A percentile compares a stretch with the other conserved stretches of the same genome.
Conservation (phyloP, 1,140 invertebrate species). For the Mactra quadrangularis region DNA sequence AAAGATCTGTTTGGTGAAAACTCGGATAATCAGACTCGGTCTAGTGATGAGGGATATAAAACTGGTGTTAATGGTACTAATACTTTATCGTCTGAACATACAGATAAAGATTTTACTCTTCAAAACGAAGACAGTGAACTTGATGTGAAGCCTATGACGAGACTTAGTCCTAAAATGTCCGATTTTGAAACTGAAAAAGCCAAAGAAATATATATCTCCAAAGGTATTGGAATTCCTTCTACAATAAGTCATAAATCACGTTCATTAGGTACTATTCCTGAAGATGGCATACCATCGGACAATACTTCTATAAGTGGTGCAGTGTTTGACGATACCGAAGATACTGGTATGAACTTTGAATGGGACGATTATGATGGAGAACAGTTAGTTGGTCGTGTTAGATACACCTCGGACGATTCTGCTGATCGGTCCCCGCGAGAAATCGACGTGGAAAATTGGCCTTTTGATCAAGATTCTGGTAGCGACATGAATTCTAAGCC, state of each 20-base stretch:
- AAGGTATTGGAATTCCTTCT: slow-evolving; percentile 68
- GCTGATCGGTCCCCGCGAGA: slow-evolving; percentile 64
- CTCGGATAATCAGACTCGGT: slow-evolving; percentile 16
- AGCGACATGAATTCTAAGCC: slow-evolving; percentile 65
- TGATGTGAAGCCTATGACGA: slow-evolving; percentile 39
- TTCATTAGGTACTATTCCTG: slow-evolving; percentile 77
- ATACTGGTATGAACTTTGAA: slow-evolving; percentile 72
- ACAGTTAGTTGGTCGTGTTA: slow-evolving; percentile 71
- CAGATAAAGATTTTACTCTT: slow-evolving; percentile 16
- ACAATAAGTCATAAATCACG: slow-evolving; percentile 60
- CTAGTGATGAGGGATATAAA: slow-evolving; percentile 49
- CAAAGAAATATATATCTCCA: slow-evolving; percentile 77
- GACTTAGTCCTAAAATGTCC: slow-evolving; percentile 56
- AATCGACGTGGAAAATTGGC: slow-evolving; percentile 76
- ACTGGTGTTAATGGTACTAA: slow-evolving; percentile 39
- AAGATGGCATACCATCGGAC: slow-evolving; percentile 72
- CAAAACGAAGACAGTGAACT: slow-evolving; percentile 19
- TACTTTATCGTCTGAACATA: slow-evolving; percentile 6
- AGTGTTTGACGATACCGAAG: slow-evolving; percentile 72
- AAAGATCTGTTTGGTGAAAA: slow-evolving; percentile 51
- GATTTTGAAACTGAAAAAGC: slow-evolving; percentile 70
- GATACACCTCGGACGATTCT: slow-evolving; percentile 34
- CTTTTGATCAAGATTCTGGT: slow-evolving; percentile 71
- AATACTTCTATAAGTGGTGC: slow-evolving; percentile 68
- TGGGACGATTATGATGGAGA: slow-evolving; percentile 81